These are phyloP conservation scores for Coremacera marginata DNA, from an alignment of 2,888 invertebrate genomes.

Conservation along the genomic window DNA sequence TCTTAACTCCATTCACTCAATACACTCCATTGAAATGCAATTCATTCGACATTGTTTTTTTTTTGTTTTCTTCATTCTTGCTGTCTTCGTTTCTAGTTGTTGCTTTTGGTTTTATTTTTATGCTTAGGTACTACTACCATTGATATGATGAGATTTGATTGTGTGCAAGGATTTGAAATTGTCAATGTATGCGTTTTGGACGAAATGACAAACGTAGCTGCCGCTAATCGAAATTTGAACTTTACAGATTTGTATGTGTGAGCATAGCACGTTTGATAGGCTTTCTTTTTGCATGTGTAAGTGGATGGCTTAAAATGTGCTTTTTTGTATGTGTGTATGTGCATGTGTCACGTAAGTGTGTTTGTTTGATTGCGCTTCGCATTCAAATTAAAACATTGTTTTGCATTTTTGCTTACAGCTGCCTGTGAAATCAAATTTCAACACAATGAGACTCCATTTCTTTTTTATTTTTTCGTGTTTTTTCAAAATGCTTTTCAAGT, in stretches of 20 bases:
- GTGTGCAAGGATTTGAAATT: conserved; percentile 23
- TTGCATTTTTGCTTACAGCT: conserved; percentile 26
- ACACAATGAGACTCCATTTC: not conserved
- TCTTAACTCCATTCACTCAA: not conserved
- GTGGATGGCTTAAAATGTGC: not conserved
- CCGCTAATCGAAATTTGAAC: conserved; percentile 39
- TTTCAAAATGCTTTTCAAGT: not conserved
- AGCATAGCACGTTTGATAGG: not conserved
- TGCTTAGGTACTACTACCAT: conserved; percentile 1
- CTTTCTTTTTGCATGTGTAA: not conserved
- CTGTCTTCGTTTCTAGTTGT: not conserved
- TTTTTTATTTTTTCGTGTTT: not conserved
- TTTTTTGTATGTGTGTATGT: conserved; percentile 2
- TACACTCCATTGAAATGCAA: conserved; percentile 32
- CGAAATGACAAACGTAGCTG: conserved; percentile 13
- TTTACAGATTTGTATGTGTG: conserved; percentile 27
- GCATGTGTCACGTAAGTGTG: conserved; percentile 5
- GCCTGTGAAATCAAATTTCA: conserved; percentile 16
- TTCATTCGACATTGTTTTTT: conserved; percentile 9
- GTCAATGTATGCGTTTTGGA: not conserved
- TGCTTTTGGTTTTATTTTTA: not conserved
- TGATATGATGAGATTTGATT: conserved; percentile 38
- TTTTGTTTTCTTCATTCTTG: not conserved
- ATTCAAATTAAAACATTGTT: conserved; percentile 35
- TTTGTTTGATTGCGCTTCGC: not conserved